These are phyloP conservation scores for Leucoptera coffeella DNA, from an alignment of 2,888 invertebrate genomes.

Conservation along the genomic window DNA sequence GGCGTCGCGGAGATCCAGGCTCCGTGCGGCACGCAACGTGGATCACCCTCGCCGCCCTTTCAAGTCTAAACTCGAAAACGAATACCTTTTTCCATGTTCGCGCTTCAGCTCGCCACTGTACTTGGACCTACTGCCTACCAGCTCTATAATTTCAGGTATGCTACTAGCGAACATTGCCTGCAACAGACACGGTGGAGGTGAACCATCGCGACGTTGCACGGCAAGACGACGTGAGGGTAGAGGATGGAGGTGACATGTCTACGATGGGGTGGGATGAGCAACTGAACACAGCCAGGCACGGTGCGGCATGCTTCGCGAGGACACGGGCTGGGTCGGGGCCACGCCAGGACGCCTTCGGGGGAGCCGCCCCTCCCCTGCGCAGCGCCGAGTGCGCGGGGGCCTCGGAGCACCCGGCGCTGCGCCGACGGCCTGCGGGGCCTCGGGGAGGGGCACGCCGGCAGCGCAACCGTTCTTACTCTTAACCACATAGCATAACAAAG, in stretches of 20 bases:
- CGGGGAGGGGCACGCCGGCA: constrained; percentile 24
- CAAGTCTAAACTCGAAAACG: constrained; percentile 42
- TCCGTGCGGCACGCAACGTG: constrained; percentile 13
- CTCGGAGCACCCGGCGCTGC: too few relatives aligned
- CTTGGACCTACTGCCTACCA: constrained; percentile 98
- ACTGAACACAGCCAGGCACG: constrained; percentile 53
- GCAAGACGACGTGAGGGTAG: constrained; percentile 36
- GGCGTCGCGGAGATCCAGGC: constrained; percentile 9
- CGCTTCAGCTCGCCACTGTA: constrained; percentile 99
- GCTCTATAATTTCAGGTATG: constrained; percentile 99
- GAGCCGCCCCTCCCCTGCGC: too few relatives aligned
- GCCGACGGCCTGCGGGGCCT: too few relatives aligned
- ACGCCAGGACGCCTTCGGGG: too few relatives aligned
- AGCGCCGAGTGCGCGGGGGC: too few relatives aligned
- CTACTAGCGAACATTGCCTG: constrained; percentile 99
- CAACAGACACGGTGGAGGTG: constrained; percentile 61
- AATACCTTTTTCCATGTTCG: constrained; percentile 98
- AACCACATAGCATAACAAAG: constrained; percentile 53
- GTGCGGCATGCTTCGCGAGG: constrained; percentile 41
- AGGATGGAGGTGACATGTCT: constrained; percentile 46
- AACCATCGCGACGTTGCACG: constrained; percentile 50
- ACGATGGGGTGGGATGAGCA: constrained; percentile 45
- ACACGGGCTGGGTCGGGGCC: constrained; percentile 37
- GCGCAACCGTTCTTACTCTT: constrained; percentile 28
- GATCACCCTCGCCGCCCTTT: constrained; percentile 33